Evolutionary conservation across 2,113 vertebrate species (phyloP).

Genomic region (Lepus timidus): DNA sequence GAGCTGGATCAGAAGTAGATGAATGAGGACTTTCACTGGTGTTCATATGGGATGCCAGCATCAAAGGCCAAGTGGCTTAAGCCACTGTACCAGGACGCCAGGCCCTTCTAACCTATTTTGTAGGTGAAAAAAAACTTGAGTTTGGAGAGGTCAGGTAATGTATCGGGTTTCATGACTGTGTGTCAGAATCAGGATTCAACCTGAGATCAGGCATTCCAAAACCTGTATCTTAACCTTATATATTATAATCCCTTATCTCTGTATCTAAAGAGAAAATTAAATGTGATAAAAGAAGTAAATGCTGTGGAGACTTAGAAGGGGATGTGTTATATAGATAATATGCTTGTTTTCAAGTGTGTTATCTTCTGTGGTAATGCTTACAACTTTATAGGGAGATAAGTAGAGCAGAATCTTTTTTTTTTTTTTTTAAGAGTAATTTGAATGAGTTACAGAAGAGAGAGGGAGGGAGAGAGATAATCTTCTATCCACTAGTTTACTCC

Average conservation of each 20-base stretch:
- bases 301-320: not conserved
- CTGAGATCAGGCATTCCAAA: slow-evolving; percentile 1
- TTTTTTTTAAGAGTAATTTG: too few relatives aligned
- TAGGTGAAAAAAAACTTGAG: not conserved
- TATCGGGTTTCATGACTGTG: slow-evolving; percentile 7
- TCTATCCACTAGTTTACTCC: too few relatives aligned
- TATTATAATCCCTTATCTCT: not conserved
- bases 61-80: too few relatives aligned
- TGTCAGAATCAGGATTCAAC: not conserved
- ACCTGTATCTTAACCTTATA: not conserved
- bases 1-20: too few relatives aligned
- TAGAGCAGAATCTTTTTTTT: not conserved
- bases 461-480: too few relatives aligned
- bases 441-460: too few relatives aligned
- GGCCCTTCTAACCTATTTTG: slow-evolving; percentile 8
- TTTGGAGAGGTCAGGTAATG: slow-evolving; percentile 18
- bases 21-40: too few relatives aligned
- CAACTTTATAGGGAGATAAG: not conserved
- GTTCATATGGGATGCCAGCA: too few relatives aligned
- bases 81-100: too few relatives aligned
- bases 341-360: slow-evolving; percentile 6
- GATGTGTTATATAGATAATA: not conserved
- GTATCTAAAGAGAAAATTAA: slow-evolving; percentile 19
- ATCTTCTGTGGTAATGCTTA: not conserved
- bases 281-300: slow-evolving; percentile 39